Base-by-base conservation (phyloP, 1,140 invertebrate genomes). In the Lordiphosa mommai region DNA sequence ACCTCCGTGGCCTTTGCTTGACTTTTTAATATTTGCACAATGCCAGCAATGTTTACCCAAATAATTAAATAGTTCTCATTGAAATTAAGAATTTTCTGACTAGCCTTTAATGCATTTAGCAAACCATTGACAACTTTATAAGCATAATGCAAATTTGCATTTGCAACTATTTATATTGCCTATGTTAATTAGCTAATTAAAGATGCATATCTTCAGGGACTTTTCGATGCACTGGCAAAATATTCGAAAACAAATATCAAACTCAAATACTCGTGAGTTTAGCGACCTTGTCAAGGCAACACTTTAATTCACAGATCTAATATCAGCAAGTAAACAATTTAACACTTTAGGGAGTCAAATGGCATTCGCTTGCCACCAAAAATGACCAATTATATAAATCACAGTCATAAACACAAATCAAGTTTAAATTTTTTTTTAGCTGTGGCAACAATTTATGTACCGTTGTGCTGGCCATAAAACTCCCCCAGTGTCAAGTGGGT, bases 271-370 rank as follows among this genome's bases (percentile, higher is more conserved):
- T n/a, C n/a, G n/a, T n/a, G n/a, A n/a, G n/a, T n/a, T n/a, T n/a
- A n/a, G n/a, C n/a, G 71, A 59, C 74, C 76, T 80, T 82, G 65
- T 10, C 76, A 67, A 66, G 65, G 60, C 38, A 56, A 51, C 14
- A 12, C 6, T 8, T 6, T 8, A 43, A 48, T 38, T 29, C 27
- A 41, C 16, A 36, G 37, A 57, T 38, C 51, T 53, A 53, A 52
- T 53, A 59, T 67, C 17, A 20, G 38, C 16, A 32, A 36, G 44
- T 43, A 29, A 38, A 33, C 64, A 56, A 48, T 49, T 64, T 68
- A 52, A 38, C 44, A 46, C 29, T 36, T 40, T 9, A 44, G 47
- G 16, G 7, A 27, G 29, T n/a, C 48, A 23, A 57, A 30, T 27
- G 65, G 50, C 34, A 38, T 69, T 64, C 53, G 34, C 72, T 49